Evolutionary conservation across 2,113 vertebrate genomes (phyloP).

Genomic region (Hypanus sabinus): DNA sequence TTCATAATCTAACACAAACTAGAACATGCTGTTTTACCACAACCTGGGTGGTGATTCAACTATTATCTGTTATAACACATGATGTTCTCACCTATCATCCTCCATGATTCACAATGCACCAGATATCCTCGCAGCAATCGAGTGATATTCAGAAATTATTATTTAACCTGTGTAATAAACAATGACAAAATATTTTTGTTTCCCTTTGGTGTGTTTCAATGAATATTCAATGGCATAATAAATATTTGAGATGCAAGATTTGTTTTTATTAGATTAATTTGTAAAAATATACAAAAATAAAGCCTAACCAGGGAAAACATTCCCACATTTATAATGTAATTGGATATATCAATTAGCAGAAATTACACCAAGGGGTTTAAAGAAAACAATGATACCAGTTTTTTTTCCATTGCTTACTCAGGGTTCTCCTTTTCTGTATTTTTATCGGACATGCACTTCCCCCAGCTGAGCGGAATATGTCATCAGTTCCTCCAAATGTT

Average conservation of each 20-base stretch:
- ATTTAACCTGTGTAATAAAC: neutral
- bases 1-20: constrained; percentile 23
- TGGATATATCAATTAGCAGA: neutral
- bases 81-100: neutral
- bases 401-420: neutral
- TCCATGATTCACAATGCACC: neutral
- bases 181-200: neutral
- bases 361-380: neutral
- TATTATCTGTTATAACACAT: constrained; percentile 20
- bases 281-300: neutral
- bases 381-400: neutral
- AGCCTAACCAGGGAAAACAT: neutral
- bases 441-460: neutral
- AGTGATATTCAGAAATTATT: neutral
- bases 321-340: neutral
- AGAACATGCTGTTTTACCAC: constrained; percentile 35
- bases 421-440: neutral
- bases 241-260: neutral
- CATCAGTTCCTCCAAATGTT: neutral
- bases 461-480: neutral
- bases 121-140: neutral
- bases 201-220: neutral
- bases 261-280: neutral
- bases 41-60: neutral
- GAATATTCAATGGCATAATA: neutral